Evolutionary conservation across 92 coral and sea anemone species (phyloP).

Genomic region (Palythoa heliodiscus): DNA sequence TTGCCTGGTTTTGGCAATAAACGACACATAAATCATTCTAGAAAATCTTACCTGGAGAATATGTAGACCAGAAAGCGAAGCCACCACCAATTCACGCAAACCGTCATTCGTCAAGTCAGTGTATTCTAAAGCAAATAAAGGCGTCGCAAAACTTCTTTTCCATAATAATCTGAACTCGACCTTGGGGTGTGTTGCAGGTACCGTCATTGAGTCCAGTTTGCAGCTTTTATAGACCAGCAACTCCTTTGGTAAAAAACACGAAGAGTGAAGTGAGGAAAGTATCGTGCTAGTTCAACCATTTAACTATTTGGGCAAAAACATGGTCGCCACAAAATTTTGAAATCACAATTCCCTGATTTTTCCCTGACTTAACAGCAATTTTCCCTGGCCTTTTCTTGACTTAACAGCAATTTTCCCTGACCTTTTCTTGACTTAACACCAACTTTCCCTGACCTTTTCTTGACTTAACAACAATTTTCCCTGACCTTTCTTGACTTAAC

Average conservation of each 20-base stretch:
- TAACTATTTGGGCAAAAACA: too few relatives aligned
- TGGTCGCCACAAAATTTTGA: too few relatives aligned
- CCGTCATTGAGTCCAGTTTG: slow-evolving; percentile 29
- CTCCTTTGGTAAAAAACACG: slow-evolving; percentile 48
- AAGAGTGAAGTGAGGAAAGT: background rate
- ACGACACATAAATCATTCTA: background rate
- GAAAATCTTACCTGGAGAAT: slow-evolving; percentile 74
- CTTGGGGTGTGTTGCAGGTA: slow-evolving; percentile 26
- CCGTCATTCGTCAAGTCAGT: slow-evolving; percentile 94
- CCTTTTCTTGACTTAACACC: too few relatives aligned
- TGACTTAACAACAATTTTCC: too few relatives aligned
- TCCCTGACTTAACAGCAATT: too few relatives aligned
- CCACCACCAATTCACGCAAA: slow-evolving; percentile 81
- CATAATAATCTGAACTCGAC: slow-evolving; percentile 70
- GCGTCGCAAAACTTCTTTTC: slow-evolving; percentile 88
- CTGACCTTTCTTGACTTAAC: too few relatives aligned
- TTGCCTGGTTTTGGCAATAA: background rate
- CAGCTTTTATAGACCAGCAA: slow-evolving; percentile 63
- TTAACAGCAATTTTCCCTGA: too few relatives aligned
- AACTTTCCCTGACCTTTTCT: too few relatives aligned
- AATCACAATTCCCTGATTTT: too few relatives aligned
- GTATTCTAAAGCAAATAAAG: slow-evolving; percentile 88
- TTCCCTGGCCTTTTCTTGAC: too few relatives aligned
- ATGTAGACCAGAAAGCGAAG: slow-evolving; percentile 87
- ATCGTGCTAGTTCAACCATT: background rate